Base-by-base conservation (phyloP, 2,888 invertebrate species). In the Diaprepes abbreviatus region DNA sequence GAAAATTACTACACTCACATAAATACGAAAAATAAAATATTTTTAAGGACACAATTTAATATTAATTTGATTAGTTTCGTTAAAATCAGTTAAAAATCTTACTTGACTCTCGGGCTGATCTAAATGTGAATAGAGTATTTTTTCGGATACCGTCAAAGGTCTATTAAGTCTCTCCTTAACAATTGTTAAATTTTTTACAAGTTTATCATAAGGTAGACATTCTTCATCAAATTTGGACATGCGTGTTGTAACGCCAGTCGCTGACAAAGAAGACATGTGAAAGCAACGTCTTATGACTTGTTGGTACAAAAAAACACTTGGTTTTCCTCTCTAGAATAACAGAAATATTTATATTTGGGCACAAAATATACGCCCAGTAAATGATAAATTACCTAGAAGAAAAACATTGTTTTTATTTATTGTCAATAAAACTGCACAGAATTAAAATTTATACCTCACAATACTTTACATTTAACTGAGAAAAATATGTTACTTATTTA, bases 121-220 rank as follows among this genome's bases (percentile, higher is more conserved):
- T 80, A 99, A 86, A 86, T 99, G 99, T 1, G 98, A 97, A 84
- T 99, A 99, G n/a, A 99, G 87, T 71, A 99, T 93, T 86, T 99
- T 99, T 84, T 99, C 99, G 0, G 98, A 97, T 74, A 99, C 88
- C 43, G 98, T 98, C 83, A 99, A 85, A 2, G 98, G 97, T 57
- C 98, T 90, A 81, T 94, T 93, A 79, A 99, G 87, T 85, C 94
- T 90, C 83, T 94, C 92, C 82, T 92, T 94, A 5, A 98, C 93
- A 67, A 93, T 81, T 74, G 93, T 90, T 74, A 97, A 85, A 79
- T 91, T 96, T 77, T 91, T 86, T 19, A 87, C 85, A 58, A 97
- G 86, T 82, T 93, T 94, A 63, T 93, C 93, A 85, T 97, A 98
- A 0, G 97, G 97, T 76, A 98, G 85, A 50, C 90, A 90, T 55